These are phyloP conservation scores for Mythimna pallens DNA, from an alignment of 2,888 invertebrate species.

Conservation along the genomic window DNA sequence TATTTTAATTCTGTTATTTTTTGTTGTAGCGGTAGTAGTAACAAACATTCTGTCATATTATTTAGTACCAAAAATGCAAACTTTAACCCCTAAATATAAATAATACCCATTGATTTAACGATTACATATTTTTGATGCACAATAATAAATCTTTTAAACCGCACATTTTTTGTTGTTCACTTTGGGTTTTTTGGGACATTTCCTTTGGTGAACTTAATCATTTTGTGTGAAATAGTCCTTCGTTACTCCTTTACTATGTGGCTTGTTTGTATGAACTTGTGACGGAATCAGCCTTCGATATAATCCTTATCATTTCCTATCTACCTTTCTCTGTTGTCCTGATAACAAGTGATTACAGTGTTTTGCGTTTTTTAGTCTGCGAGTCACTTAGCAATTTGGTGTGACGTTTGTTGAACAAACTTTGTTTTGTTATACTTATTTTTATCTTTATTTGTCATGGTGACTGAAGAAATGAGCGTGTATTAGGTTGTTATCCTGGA, in stretches of 20 bases:
- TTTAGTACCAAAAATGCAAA: no score
- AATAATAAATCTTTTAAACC: no score
- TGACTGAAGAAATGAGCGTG: not conserved
- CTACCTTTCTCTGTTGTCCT: slow-evolving; percentile 16
- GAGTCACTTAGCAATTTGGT: not conserved
- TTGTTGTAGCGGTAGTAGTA: no score
- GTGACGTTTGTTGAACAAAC: slow-evolving; percentile 1
- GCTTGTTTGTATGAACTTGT: slow-evolving; percentile 14
- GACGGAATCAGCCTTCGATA: slow-evolving; percentile 30
- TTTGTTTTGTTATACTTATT: slow-evolving; percentile 14
- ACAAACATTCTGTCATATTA: no score
- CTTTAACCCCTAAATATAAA: no score
- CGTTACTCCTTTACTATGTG: not conserved
- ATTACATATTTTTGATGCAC: no score
- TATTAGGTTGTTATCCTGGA: not conserved
- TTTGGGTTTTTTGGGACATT: no score
- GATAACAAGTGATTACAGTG: slow-evolving; percentile 26
- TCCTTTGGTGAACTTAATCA: not conserved
- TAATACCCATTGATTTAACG: no score
- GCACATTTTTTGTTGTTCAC: no score
- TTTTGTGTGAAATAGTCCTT: slow-evolving; percentile 4
- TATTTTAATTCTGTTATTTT: no score
- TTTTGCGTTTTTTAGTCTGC: slow-evolving; percentile 10
- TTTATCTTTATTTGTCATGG: slow-evolving; percentile 1
- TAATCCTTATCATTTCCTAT: slow-evolving; percentile 37